Percentiles rank a stretch among this genome's conserved stretches.
phyloP scores from a whole-genome alignment of 2,113 vertebrate genomes.

The Ptychochromis oligacanthus region DNA sequence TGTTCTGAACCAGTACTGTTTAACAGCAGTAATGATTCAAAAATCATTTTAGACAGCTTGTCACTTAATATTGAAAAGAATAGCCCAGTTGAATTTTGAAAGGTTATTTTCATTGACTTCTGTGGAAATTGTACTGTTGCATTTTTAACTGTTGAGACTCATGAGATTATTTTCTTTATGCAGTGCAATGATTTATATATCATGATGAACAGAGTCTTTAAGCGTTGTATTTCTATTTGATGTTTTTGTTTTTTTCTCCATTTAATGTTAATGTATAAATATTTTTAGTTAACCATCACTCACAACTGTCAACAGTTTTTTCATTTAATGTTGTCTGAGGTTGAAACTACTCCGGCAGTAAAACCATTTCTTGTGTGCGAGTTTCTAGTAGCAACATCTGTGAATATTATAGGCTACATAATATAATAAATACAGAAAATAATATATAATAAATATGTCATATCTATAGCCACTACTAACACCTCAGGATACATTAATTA shows the following conservation, averaged over 20 bases:
- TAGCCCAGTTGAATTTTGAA: not conserved
- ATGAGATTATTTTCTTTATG: not conserved
- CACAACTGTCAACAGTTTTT: too few species aligned
- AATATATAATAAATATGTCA: too few species aligned
- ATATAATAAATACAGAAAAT: too few species aligned
- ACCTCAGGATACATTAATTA: not conserved
- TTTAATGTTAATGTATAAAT: not conserved
- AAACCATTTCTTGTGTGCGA: too few species aligned
- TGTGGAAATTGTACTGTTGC: not conserved
- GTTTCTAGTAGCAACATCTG: too few species aligned
- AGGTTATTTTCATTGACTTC: not conserved
- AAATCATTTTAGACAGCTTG: not conserved
- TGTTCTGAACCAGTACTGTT: not conserved
- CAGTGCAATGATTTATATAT: conserved; percentile 12
- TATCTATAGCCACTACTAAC: not conserved
- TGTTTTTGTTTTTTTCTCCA: not conserved
- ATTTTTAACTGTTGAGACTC: conserved; percentile 7
- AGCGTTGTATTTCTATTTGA: not conserved
- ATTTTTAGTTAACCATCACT: too few species aligned
- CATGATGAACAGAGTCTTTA: not conserved
- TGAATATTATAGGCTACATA: too few species aligned
- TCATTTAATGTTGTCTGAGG: too few species aligned
- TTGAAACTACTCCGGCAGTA: too few species aligned
- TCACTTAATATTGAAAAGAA: not conserved
- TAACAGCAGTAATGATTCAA: not conserved